Percentiles rank a stretch among this genome's conserved stretches.
Evolutionary conservation across 2,888 invertebrate species (phyloP).

Genomic region (Hyposoter didymator): DNA sequence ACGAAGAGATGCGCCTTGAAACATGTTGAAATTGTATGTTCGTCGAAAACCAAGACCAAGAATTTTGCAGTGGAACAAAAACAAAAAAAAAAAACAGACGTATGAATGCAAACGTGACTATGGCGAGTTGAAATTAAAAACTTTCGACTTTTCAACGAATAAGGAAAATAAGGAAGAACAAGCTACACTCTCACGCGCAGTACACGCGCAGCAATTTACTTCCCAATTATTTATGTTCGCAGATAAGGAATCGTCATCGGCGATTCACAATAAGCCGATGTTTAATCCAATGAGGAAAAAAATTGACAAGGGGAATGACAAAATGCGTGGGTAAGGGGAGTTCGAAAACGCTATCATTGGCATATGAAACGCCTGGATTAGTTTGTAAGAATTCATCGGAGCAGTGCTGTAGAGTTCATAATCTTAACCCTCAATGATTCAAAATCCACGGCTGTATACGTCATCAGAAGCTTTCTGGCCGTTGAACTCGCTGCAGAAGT

Average conservation of each 20-base stretch:
- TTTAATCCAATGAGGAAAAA: background rate
- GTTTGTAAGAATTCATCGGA: background rate
- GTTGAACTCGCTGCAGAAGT: background rate
- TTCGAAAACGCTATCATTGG: background rate
- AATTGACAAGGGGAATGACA: background rate
- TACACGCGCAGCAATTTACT: background rate
- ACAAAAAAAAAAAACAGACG: background rate
- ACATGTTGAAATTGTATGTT: background rate
- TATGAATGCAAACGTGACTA: background rate
- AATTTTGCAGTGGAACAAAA: background rate
- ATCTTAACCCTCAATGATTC: background rate
- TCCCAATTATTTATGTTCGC: background rate
- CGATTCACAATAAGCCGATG: background rate
- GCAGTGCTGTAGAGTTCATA: background rate
- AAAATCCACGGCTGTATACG: constrained; percentile 17
- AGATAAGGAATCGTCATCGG: background rate
- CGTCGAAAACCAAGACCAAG: background rate
- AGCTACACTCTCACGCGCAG: background rate
- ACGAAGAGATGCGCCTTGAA: background rate
- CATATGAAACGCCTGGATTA: background rate
- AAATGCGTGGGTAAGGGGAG: constrained; percentile 5
- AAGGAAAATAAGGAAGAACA: background rate
- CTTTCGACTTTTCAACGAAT: background rate
- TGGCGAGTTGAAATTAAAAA: background rate
- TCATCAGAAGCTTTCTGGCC: constrained; percentile 20